Percentiles rank a stretch among this genome's conserved stretches.
phyloP scores from a whole-genome alignment of 2,113 vertebrate genomes.

The Philantomba maxwellii region DNA sequence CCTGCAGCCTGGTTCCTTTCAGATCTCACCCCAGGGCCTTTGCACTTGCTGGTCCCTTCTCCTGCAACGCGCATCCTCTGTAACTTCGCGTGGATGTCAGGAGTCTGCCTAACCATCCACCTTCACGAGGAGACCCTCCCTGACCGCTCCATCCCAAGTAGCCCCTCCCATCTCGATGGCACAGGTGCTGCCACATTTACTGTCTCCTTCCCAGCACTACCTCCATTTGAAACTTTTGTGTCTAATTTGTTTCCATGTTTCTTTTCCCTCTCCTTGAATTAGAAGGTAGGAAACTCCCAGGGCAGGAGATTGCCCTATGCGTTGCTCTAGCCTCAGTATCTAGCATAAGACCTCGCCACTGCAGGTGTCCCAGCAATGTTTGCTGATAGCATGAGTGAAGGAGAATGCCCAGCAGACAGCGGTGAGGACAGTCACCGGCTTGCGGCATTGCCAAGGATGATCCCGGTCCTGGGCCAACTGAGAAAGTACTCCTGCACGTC shows the following conservation, averaged over 20 bases:
- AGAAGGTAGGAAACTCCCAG: background rate
- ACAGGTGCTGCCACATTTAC: too few relatives aligned
- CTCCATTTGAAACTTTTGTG: background rate
- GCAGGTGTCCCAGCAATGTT: background rate
- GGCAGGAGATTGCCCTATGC: background rate
- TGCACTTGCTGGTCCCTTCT: background rate
- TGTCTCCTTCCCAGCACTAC: background rate
- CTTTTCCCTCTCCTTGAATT: background rate
- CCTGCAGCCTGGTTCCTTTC: background rate
- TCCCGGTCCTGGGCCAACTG: too few relatives aligned
- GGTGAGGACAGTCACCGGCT: background rate
- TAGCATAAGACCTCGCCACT: accelerated
- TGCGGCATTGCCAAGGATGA: background rate
- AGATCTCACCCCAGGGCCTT: background rate
- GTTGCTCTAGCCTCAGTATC: background rate
- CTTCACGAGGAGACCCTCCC: background rate
- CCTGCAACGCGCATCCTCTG: background rate
- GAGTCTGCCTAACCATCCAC: background rate
- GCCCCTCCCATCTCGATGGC: too few relatives aligned
- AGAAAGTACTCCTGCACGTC: background rate
- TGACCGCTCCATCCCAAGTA: too few relatives aligned
- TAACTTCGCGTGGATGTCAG: background rate
- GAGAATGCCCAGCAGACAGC: background rate
- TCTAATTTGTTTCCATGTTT: background rate
- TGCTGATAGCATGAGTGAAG: background rate